phyloP scores from a whole-genome alignment of 2,797 vertebrate genomes.

The Liparis tanakae region DNA sequence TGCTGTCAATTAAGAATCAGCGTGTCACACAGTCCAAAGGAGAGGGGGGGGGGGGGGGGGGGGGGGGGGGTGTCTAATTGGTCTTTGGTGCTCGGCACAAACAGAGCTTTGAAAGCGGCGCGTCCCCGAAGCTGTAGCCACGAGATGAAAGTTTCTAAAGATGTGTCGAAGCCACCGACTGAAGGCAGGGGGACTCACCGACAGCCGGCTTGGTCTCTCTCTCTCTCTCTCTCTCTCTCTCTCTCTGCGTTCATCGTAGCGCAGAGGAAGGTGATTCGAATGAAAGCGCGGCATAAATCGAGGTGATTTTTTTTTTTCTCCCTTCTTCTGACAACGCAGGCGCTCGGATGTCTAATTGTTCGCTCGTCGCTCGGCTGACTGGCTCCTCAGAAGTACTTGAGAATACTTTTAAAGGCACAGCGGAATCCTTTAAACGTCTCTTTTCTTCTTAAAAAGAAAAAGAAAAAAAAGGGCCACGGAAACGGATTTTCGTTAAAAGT shows the following conservation, averaged over 20 bases:
- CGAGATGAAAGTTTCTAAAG: constrained; percentile 54
- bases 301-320: constrained; percentile 2
- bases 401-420: constrained; percentile 28
- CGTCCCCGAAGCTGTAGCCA: constrained; percentile 23
- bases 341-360: constrained; percentile 20
- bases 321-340: constrained; percentile 13
- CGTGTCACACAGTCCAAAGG: constrained; percentile 22
- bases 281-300: constrained; percentile 11
- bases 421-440: constrained; percentile 32
- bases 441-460: no score
- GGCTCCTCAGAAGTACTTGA: constrained; percentile 19
- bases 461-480: background rate
- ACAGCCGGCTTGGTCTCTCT: constrained; percentile 14
- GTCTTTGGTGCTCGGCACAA: constrained; percentile 55
- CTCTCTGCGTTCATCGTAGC: constrained; percentile 9
- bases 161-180: constrained; percentile 26
- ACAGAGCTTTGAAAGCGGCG: constrained; percentile 49
- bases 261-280: constrained; percentile 8
- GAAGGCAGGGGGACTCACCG: constrained; percentile 34
- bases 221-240: background rate
- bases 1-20: constrained; percentile 64
- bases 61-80: constrained; percentile 64
- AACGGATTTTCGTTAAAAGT: constrained; percentile 28
- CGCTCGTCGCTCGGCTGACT: background rate
- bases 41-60: constrained; percentile 12